phyloP scores from a whole-genome alignment of 2,888 invertebrate genomes.

The Cephus spinipes region DNA sequence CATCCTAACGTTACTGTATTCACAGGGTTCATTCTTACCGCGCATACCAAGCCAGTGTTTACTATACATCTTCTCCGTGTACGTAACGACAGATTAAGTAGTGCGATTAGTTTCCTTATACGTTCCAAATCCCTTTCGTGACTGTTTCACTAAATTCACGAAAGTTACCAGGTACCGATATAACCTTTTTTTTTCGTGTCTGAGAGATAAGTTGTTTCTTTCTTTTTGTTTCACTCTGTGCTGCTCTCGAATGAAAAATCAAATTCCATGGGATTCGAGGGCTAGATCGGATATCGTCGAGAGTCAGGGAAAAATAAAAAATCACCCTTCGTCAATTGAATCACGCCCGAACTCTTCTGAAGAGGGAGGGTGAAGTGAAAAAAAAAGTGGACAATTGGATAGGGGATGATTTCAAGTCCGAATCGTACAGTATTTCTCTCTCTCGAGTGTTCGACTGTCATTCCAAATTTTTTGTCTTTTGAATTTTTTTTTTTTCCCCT shows the following conservation, averaged over 20 bases:
- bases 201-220: not conserved
- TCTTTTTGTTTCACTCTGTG: not conserved
- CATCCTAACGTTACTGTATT: too few relatives aligned
- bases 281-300: not conserved
- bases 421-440: not conserved
- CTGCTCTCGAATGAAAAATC: not conserved
- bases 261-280: not conserved
- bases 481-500: not conserved
- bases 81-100: too few relatives aligned
- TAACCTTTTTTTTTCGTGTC: not conserved
- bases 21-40: too few relatives aligned
- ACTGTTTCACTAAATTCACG: not conserved
- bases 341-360: not conserved
- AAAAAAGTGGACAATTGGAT: not conserved
- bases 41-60: too few relatives aligned
- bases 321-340: not conserved
- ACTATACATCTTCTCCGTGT: too few relatives aligned
- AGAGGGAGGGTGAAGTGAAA: not conserved
- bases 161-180: not conserved
- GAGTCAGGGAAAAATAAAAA: not conserved
- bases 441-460: not conserved
- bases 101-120: not conserved
- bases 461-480: not conserved
- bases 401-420: not conserved
- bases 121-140: not conserved